Base-by-base conservation (phyloP, 2,113 vertebrate species). In the Taurulus bubalis region DNA sequence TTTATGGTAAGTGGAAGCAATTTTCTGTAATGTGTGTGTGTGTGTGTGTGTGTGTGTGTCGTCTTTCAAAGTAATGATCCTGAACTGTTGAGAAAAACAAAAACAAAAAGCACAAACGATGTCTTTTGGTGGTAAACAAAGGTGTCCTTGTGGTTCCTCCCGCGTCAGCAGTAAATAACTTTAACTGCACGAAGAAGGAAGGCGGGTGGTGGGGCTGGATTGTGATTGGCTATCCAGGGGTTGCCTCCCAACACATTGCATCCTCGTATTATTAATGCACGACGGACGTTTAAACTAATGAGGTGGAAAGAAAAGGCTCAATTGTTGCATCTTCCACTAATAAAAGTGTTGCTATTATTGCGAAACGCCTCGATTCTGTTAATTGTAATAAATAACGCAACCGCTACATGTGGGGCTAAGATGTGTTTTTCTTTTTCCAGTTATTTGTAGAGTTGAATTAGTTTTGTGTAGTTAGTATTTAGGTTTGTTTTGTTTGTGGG, bases 1-100 rank as follows among this genome's bases (percentile, higher is more conserved):
- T 99, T 95, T 99, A 98, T 96, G 98, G 98, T 99, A 94, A 98
- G 97, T 88, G 93, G 75, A 64, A 75, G 49, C 22, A 15, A 71
- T 47, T 36, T 77, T 83, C 58, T 56, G 47, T 68, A n/a, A 15
- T 8, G 28, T 77, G 38, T 79, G 79, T 79, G 79, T 79, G 30
- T 32, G 30, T 32, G 30, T 32, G n/a, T n/a, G n/a, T 8, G 28
- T 77, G 38, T 79, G 40, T 79, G 79, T 79, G 79, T 79, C 20
- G 38, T 78, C 78, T 79, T 70, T 82, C 58, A 90, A 81, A 83
- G 70, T 81, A 83, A 85, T 64, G 72, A 69, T 83, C 20, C 45
- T 49, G 53, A 55, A 73, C 55, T 68, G 66, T 75, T 67, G 40
- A 1, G 49, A 51, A 68, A 71, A 82, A 24, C 7, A 24, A 3